Evolutionary conservation across 2,888 invertebrate genomes (phyloP), one percentile per base, ranked within the genome.

Genomic region (Athripsodes cinereus): DNA sequence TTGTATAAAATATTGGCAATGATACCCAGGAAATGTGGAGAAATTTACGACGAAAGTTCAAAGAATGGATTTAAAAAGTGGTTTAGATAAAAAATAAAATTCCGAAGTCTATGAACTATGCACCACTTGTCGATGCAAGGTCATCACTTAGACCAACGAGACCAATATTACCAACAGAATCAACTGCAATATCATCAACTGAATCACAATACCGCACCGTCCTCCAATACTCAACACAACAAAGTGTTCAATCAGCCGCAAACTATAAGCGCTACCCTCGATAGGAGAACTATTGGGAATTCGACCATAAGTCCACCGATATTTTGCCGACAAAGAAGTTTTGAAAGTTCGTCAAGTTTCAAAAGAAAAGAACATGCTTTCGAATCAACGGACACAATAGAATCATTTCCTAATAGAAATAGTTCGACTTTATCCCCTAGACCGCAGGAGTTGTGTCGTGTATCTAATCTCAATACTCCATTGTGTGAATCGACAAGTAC

Each of bases 201-300:
- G n/a, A 60, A 61, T 55, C 59, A 56, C 21, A n/a, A n/a, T n/a
- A 40, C 56, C 3, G 44, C 50, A 3, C 35, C 60, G 11, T 58
- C 63, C 13, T 54, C 60, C 3, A 51, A 56, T 19, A 46, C 56
- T 3, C 11, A 35, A 2, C 44, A 47, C 18, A 59, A 52, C 49
- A 55, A 59, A 35, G 26, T 13, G 8, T 58, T 60, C 48, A 53
- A 55, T 22, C 52, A 46, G 2, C 57, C 63, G 11, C 61, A 59
- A 6, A 53, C 63, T n/a, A 31, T 63, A 11, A 63, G 63, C 31
- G 60, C 63, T 13, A 63, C 60, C n/a, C 31, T 63, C 2, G 63
- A 63, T 48, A 59, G 60, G 40, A 61, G 63, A 50, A 63, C 60
- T 10, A 50, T 61, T n/a, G 63, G 61, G 6, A 61, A 63, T 21